Percentiles rank a stretch among this genome's conserved stretches.
Conservation (phyloP, 2,888 invertebrate species). For the Anodontia alba region DNA sequence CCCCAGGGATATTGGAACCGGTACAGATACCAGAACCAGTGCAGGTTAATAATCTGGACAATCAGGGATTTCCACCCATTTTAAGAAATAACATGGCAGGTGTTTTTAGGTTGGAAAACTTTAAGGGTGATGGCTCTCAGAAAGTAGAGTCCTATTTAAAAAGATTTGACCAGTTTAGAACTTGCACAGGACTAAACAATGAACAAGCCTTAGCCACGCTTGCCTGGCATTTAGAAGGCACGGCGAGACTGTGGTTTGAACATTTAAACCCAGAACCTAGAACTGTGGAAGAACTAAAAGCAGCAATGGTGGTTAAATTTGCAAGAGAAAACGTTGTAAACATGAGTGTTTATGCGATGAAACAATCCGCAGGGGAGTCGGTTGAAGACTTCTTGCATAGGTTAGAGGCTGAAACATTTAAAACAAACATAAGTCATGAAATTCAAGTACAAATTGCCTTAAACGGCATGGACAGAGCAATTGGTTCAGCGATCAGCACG, state of each 20-base stretch:
- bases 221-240: slow-evolving; percentile 20
- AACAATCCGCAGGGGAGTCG: slow-evolving; percentile 9
- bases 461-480: slow-evolving; percentile 23
- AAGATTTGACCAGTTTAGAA: slow-evolving; percentile 21
- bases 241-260: slow-evolving; percentile 19
- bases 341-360: slow-evolving; percentile 14
- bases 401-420: slow-evolving; percentile 25
- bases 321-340: not conserved
- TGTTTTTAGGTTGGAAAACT: slow-evolving; percentile 6
- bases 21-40: not conserved
- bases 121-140: slow-evolving; percentile 19
- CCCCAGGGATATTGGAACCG: not conserved
- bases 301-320: not conserved
- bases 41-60: not conserved
- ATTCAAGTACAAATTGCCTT: slow-evolving; percentile 33
- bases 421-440: slow-evolving; percentile 1
- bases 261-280: not conserved
- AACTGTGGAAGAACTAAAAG: not conserved
- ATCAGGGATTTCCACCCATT: not conserved
- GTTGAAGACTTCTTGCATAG: slow-evolving; percentile 7
- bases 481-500: slow-evolving; percentile 27
- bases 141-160: slow-evolving; percentile 2
- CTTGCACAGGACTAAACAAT: slow-evolving; percentile 21
- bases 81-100: not conserved
- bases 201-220: slow-evolving; percentile 7